Base-by-base conservation (phyloP, 2,113 vertebrate species). In the Shinisaurus crocodilurus region DNA sequence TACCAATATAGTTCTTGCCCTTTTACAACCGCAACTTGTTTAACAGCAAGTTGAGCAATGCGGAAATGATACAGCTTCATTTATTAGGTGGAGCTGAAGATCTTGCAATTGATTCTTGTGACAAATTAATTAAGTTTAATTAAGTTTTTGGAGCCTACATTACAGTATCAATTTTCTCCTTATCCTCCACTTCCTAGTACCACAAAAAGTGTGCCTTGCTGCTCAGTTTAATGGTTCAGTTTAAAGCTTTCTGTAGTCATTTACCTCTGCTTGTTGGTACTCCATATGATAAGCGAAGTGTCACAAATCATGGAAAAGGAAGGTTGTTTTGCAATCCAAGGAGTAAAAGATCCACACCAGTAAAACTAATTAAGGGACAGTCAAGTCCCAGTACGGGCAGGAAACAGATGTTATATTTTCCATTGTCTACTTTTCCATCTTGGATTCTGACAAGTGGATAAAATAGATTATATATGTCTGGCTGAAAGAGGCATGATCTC, bases 111-210 rank as follows among this genome's bases (percentile, higher is more conserved):
- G 40, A 82, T 37, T 82, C 74, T 93, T 94, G 82, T 88, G 87
- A 86, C 54, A 91, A 88, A 92, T 91, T 89, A 12, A 90, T 83
- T 87, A 89, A 90, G 85, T 84, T 57, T 86, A 93, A 93, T 85
- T 87, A 87, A 80, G 80, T 89, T 90, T 92, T 89, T 77, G 92
- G 65, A 57, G 86, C 74, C 70, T 25, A 57, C 2, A 37, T 79
- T 90, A 32, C 70, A 63, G 74, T 6, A 77, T 86, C 67, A 83
- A 12, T 90, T 89, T 90, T 77, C 63, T 93, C 81, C 75, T 88
- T 92, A 63, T 90, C 72, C 80, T 79, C 3, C 45, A 91, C 85
- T 69, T 85, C 23, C 32, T 91, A 90, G 76, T 37, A 88, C 86
- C 6, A 0, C 67, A 88, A 82, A 91, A 89, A 69, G 72, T 1